Conservation (phyloP, 37 sponge, comb jelly and placozoan species). For the Halichondria panicea region DNA sequence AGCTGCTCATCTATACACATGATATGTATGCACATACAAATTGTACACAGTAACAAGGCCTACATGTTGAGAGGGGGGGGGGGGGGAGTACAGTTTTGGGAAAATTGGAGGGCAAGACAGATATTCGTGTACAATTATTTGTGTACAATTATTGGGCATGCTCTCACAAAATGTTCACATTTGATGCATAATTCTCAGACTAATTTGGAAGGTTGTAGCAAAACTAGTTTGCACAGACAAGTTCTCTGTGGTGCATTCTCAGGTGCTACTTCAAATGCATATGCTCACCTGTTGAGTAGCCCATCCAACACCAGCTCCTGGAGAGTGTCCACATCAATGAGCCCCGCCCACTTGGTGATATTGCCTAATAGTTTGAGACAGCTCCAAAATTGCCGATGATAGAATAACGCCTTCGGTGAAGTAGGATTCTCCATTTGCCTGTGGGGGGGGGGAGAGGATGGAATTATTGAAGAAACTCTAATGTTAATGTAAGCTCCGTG, state of each 20-base stretch:
- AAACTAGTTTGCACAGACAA: not conserved
- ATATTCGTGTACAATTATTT: too few species aligned
- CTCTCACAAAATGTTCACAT: too few species aligned
- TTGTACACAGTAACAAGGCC: too few species aligned
- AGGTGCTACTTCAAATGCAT: not conserved
- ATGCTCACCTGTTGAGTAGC: conserved; percentile 55
- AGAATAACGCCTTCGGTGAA: conserved; percentile 42
- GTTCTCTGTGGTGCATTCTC: not conserved
- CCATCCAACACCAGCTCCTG: conserved; percentile 72
- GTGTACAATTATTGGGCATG: too few species aligned
- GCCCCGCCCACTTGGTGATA: conserved; percentile 55
- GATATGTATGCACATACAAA: too few species aligned
- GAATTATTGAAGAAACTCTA: too few species aligned
- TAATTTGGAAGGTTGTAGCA: not conserved
- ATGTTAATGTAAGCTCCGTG: too few species aligned
- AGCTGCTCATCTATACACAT: too few species aligned
- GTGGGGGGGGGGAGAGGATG: not conserved
- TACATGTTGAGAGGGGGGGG: too few species aligned
- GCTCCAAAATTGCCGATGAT: conserved; percentile 70
- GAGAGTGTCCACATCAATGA: conserved; percentile 32
- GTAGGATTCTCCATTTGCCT: conserved; percentile 55
- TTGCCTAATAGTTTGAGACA: conserved; percentile 71
- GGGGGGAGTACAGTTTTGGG: too few species aligned
- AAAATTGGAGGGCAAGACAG: too few species aligned
- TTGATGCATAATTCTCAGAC: too few species aligned